Evolutionary conservation across 1,140 invertebrate species (phyloP), one percentile per base, ranked within the genome.

Genomic region (Drosophila willistoni): DNA sequence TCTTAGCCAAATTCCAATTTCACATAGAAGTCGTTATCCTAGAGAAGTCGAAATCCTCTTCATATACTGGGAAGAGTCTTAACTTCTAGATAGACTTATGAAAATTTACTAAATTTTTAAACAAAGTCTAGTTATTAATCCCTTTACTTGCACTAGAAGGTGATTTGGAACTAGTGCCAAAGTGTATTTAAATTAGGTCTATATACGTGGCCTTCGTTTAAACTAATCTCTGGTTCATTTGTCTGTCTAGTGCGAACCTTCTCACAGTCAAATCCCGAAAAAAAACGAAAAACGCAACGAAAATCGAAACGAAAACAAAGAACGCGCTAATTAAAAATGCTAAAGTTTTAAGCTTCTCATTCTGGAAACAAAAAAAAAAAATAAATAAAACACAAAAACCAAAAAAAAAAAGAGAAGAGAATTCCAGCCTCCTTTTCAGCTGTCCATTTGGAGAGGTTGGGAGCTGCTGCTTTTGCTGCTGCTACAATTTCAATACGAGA

Each of bases 241-340:
- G 73, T 63, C 68, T 29, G 64, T 62, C 41, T 73, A 51, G 7
- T 22, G 17, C 9, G 44, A 12, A 51, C 44, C 44, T 22, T 51
- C 44, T 19, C 44, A 51, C 44, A 51, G 44, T 51, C 19, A n/a
- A 51, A 51, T 22, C 17, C 44, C 44, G 29, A 51, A 51, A 56
- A 25, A n/a, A n/a, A n/a, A n/a, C 19, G 19, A 25, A 69, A 56
- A 78, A 68, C 73, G 69, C 67, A 90, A 80, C 86, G 86, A 90
- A 85, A 69, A 72, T 70, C 81, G 76, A 87, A 81, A 76, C 79
- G 85, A 90, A 90, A 90, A 90, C 86, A 90, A 90, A 90, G 86
- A 74, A 77, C 72, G 86, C 86, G 86, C 86, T 90, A 90, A 90
- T 90, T 90, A 90, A 90, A 90, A 90, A 90, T 90, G 86, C 81